phyloP scores from a whole-genome alignment of 2,888 invertebrate species.

The Ptychoptera contaminata region DNA sequence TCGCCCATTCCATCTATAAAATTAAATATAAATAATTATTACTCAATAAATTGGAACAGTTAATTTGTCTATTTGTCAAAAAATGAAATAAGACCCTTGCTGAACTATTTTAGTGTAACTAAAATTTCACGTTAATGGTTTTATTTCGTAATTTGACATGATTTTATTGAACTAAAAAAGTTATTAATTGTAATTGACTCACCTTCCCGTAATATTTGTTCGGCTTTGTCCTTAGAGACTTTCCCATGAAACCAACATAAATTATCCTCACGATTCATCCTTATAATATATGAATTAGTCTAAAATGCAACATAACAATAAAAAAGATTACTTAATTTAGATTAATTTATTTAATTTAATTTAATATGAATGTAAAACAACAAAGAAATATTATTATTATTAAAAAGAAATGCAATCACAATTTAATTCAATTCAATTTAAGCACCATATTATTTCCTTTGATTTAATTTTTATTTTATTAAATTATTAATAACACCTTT shows the following conservation, averaged over 20 bases:
- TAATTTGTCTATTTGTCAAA: too few relatives aligned
- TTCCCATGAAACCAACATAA: slow-evolving; percentile 73
- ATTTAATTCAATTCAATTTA: too few relatives aligned
- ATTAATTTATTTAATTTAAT: too few relatives aligned
- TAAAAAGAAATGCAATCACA: too few relatives aligned
- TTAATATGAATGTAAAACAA: too few relatives aligned
- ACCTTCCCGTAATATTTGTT: slow-evolving; percentile 55
- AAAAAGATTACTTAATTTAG: neutral
- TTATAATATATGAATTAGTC: slow-evolving; percentile 42
- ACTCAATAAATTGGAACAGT: too few relatives aligned
- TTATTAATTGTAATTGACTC: neutral
- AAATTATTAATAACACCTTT: too few relatives aligned
- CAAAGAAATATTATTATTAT: too few relatives aligned
- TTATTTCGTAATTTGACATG: neutral
- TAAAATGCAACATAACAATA: slow-evolving; percentile 23
- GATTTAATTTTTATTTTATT: too few relatives aligned
- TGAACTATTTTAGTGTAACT: neutral
- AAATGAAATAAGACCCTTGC: neutral
- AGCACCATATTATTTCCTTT: too few relatives aligned
- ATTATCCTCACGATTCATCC: slow-evolving; percentile 57
- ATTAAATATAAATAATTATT: neutral
- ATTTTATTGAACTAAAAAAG: neutral
- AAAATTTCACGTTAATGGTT: too few relatives aligned
- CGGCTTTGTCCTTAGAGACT: slow-evolving; percentile 57
- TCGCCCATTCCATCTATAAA: slow-evolving; percentile 46